Percentiles rank a stretch among this genome's conserved stretches.
These are phyloP conservation scores for Mormyrus lacerda DNA, from an alignment of 2,113 vertebrate genomes.

Conservation along the genomic window DNA sequence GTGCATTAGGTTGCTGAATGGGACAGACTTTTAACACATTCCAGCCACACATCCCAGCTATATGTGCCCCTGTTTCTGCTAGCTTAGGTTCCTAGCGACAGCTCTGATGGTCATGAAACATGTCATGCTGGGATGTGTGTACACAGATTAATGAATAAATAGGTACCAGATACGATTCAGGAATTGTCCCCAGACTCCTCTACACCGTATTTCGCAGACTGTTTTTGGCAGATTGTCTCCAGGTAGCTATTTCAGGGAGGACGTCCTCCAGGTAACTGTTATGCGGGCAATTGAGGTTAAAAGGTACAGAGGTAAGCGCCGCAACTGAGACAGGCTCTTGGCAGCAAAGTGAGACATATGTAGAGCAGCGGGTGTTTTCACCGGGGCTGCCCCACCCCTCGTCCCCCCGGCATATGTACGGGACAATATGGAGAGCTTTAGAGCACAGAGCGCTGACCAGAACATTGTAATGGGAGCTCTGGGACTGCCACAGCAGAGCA, in stretches of 20 bases:
- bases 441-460: not conserved
- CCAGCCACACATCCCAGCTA: not conserved
- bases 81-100: not conserved
- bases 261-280: slow-evolving; percentile 24
- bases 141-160: not conserved
- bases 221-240: not conserved
- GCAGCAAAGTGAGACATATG: not conserved
- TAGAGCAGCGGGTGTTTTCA: not conserved
- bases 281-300: slow-evolving; percentile 30
- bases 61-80: not conserved
- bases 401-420: too few relatives aligned
- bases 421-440: not conserved
- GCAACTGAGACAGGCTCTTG: slow-evolving; percentile 27
- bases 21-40: not conserved
- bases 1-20: not conserved
- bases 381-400: not conserved
- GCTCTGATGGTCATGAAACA: not conserved
- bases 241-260: not conserved
- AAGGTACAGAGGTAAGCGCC: slow-evolving; percentile 14
- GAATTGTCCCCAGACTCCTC: not conserved
- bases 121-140: not conserved
- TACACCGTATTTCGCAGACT: not conserved
- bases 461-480: not conserved
- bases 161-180: not conserved
- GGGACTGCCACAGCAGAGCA: not conserved